These are phyloP conservation scores for Zonitis immaculata DNA, from an alignment of 2,888 invertebrate genomes.

Conservation along the genomic window DNA sequence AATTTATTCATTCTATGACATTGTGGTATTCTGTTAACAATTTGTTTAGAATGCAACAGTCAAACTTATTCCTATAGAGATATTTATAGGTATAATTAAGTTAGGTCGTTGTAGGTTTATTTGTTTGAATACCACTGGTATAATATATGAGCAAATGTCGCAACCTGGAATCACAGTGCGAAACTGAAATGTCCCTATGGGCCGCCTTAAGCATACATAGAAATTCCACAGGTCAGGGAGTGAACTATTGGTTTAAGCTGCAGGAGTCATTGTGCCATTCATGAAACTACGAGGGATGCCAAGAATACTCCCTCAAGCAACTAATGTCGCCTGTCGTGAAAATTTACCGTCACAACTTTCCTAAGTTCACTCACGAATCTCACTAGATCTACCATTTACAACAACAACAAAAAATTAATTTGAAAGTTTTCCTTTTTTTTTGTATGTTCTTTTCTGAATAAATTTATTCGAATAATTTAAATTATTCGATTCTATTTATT, in stretches of 20 bases:
- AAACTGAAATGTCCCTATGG: conserved; percentile 44
- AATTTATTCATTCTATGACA: too few relatives aligned
- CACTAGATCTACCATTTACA: conserved; percentile 17
- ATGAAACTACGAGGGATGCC: conserved; percentile 32
- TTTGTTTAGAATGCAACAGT: too few relatives aligned
- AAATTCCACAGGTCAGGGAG: conserved; percentile 35
- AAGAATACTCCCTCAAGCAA: conserved; percentile 22
- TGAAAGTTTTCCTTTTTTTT: not conserved
- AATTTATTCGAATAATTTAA: not conserved
- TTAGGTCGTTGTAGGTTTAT: conserved; percentile 34
- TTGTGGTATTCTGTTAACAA: too few relatives aligned
- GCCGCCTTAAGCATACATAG: conserved; percentile 40
- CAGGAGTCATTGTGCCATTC: conserved; percentile 29
- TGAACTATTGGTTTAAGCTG: conserved; percentile 36
- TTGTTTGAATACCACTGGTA: conserved; percentile 38
- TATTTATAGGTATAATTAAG: conserved; percentile 24
- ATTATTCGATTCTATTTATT: conserved; percentile 11
- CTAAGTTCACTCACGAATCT: conserved; percentile 9
- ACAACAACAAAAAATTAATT: too few relatives aligned
- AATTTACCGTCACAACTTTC: conserved; percentile 35
- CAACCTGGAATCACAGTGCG: conserved; percentile 42
- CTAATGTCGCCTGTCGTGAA: conserved; percentile 38
- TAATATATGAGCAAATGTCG: conserved; percentile 46
- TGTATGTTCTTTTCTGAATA: not conserved
- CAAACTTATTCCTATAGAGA: too few relatives aligned